Base-by-base conservation (phyloP, 2,888 invertebrate genomes). In the Pristionchus fissidentatus region DNA sequence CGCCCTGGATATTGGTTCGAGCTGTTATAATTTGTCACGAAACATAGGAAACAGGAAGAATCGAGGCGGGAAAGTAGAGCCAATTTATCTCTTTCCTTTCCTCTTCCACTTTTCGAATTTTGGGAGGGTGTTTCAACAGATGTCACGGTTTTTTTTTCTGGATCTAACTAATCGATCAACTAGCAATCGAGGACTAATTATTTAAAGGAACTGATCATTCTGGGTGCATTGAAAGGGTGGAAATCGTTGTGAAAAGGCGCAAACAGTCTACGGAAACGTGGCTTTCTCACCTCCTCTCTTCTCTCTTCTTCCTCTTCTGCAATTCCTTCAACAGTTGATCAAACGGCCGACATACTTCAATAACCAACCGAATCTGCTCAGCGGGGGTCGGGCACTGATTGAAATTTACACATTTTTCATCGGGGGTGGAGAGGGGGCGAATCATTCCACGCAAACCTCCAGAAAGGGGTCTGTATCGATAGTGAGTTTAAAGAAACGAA, bases 111-210 rank as follows among this genome's bases (percentile, higher is more conserved):
- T 70, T 43, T 41, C n/a, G 43, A 70, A 70, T n/a, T n/a, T n/a
- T n/a, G 10, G 10, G 41, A 41, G 41, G n/a, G 70, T 70, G 41
- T 70, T 70, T 70, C 70, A 43, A 41, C 70, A 70, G 70, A 70
- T 70, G 70, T 19, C 32, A 60, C 29, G 19, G 32, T 10, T 60
- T 60, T 60, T n/a, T 29, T 32, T n/a, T n/a, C n/a, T n/a, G n/a
- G n/a, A n/a, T n/a, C n/a, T n/a, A n/a, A n/a, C n/a, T n/a, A n/a
- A n/a, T n/a, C n/a, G n/a, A n/a, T n/a, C n/a, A n/a, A 3, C 52
- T 52, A 3, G 22, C 3, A 52, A 10, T 52, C 4, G 52, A 22
- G 52, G 15, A 13, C 29, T 10, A n/a, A 60, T 32, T 19, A 32
- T 60, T 60, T 19, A 35, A 66, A 66, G 15, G 38, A 66, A 35